phyloP scores from a whole-genome alignment of 2,888 invertebrate species.

The Teleogryllus oceanicus region DNA sequence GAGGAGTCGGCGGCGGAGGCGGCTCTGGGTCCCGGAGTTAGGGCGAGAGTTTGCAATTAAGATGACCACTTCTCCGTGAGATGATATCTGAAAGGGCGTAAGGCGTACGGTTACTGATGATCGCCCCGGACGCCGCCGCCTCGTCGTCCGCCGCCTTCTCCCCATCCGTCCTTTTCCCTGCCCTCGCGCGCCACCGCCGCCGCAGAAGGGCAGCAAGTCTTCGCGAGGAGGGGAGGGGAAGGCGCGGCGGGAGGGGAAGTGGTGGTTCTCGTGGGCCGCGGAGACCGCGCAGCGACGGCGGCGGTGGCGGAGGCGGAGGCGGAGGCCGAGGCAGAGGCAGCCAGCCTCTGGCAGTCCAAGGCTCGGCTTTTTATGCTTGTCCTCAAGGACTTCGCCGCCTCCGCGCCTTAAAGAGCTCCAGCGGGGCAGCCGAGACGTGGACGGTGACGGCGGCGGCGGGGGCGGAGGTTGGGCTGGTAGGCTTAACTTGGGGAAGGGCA shows the following conservation, averaged over 20 bases:
- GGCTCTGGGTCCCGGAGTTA: constrained; percentile 20
- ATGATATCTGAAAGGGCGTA: constrained; percentile 29
- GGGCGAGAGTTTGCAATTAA: constrained; percentile 36
- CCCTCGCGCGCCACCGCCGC: background rate
- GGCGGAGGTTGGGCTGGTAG: background rate
- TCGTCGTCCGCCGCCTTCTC: background rate
- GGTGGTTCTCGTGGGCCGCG: background rate
- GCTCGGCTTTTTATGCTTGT: background rate
- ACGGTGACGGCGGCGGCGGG: background rate
- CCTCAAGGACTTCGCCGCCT: background rate
- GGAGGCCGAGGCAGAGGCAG: background rate
- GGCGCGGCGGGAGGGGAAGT: background rate
- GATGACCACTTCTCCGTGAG: constrained; percentile 38
- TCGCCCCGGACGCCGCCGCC: background rate
- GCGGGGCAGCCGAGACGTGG: background rate
- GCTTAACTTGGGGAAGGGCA: background rate
- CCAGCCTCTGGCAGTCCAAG: background rate
- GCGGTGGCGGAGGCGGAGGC: no score
- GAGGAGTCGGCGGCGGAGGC: constrained; percentile 22
- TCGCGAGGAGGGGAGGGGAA: background rate
- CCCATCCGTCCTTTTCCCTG: background rate
- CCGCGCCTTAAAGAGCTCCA: background rate
- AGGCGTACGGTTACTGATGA: background rate
- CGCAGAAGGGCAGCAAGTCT: background rate
- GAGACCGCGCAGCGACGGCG: background rate